Evolutionary conservation across 1,140 invertebrate genomes (phyloP).

Genomic region (Lepidurus arcticus): DNA sequence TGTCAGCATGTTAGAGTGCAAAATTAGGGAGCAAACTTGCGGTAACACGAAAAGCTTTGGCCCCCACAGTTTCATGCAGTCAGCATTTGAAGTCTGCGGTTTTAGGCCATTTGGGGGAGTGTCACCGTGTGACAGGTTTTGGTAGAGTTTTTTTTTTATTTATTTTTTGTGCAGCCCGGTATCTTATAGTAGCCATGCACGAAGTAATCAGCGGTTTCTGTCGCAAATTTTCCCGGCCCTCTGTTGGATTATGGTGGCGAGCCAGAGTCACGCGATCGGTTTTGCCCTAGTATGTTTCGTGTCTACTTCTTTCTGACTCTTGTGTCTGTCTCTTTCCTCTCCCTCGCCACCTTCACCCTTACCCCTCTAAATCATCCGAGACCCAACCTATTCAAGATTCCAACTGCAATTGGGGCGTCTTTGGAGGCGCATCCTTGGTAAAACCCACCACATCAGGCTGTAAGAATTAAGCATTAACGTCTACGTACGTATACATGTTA

Average conservation of each 20-base stretch:
- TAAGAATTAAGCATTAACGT: not conserved
- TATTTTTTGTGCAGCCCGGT: not conserved
- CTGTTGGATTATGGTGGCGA: not conserved
- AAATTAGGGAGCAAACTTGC: not conserved
- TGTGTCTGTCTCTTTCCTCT: not conserved
- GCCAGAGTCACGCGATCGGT: slow-evolving; percentile 6
- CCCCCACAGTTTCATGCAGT: not conserved
- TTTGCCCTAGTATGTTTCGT: not conserved
- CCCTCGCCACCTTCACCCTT: too few species aligned
- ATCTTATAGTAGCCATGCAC: slow-evolving; percentile 2
- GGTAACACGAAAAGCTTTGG: not conserved
- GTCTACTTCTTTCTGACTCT: not conserved
- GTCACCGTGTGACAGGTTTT: slow-evolving; percentile 21
- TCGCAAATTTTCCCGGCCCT: slow-evolving; percentile 6
- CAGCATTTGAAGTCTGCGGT: not conserved
- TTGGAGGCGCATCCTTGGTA: not conserved
- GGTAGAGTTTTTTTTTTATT: not conserved
- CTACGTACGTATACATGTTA: not conserved
- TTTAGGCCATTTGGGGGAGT: not conserved
- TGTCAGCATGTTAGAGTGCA: not conserved
- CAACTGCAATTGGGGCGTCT: too few species aligned
- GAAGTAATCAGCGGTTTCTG: slow-evolving; percentile 14
- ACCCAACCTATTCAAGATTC: too few species aligned
- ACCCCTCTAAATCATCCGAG: too few species aligned
- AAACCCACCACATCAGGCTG: not conserved